Percentiles rank a stretch among this genome's conserved stretches.
Evolutionary conservation across 2,797 vertebrate species (phyloP).

Genomic region (Denticeps clupeoides): DNA sequence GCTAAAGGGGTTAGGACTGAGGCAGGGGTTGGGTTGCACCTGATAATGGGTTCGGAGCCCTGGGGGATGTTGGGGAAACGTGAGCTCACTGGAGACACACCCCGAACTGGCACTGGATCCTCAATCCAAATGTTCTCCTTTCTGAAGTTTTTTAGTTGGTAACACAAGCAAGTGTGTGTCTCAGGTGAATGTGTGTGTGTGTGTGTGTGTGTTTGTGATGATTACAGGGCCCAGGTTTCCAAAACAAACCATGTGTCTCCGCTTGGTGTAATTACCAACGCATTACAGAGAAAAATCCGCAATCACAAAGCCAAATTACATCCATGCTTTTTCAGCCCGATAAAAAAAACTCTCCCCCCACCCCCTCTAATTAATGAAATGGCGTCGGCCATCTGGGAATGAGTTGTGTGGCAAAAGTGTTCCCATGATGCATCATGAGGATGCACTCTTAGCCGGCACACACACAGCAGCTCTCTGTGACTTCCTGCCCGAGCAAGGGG

Average conservation of each 20-base stretch:
- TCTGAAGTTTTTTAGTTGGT: too few species aligned
- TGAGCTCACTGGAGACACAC: conserved; percentile 55
- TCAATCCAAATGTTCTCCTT: too few species aligned
- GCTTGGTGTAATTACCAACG: conserved; percentile 42
- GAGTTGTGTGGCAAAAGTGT: conserved; percentile 39
- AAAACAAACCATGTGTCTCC: conserved; percentile 35
- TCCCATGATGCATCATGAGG: conserved; percentile 42
- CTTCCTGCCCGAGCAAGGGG: background rate
- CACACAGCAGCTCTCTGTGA: background rate
- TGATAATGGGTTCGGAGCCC: conserved; percentile 69
- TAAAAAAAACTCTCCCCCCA: conserved; percentile 13
- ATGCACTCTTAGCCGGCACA: conserved; percentile 3
- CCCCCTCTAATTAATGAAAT: conserved; percentile 54
- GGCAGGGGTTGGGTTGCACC: conserved; percentile 68
- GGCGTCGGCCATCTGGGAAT: conserved; percentile 54
- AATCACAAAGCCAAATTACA: conserved; percentile 48
- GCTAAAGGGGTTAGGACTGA: conserved; percentile 65
- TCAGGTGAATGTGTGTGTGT: conserved; percentile 4
- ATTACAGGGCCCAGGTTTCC: conserved; percentile 26
- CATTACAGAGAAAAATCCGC: conserved; percentile 46
- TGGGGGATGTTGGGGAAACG: conserved; percentile 49
- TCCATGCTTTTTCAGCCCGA: conserved; percentile 46
- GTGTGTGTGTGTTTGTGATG: conserved; percentile 18
- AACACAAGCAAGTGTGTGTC: conserved; percentile 22
- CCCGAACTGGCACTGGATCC: too few species aligned